A percentile compares a stretch with the other conserved stretches of the same genome.
phyloP scores from a whole-genome alignment of 2,888 invertebrate species.

The Eustalomyia histrio region DNA sequence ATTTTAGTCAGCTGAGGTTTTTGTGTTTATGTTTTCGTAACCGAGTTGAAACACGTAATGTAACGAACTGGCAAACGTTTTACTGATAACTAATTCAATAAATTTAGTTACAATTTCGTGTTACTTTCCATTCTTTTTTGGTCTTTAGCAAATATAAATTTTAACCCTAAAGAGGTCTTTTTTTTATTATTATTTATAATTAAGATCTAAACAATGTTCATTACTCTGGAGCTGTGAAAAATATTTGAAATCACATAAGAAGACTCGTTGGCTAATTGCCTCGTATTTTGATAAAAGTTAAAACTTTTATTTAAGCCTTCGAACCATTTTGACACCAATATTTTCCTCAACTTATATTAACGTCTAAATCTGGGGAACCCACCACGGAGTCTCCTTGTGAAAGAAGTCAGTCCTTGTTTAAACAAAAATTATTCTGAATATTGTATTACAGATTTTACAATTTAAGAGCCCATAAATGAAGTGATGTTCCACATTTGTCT shows the following conservation, averaged over 20 bases:
- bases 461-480: no score
- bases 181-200: background rate
- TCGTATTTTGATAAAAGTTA: no score
- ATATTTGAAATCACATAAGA: no score
- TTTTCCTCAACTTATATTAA: no score
- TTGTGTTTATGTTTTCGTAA: conserved; percentile 24
- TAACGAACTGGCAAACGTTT: conserved; percentile 64
- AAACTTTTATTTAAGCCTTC: no score
- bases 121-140: conserved; percentile 56
- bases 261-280: no score
- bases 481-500: background rate
- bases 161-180: background rate
- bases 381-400: no score
- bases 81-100: conserved; percentile 63
- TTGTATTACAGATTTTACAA: no score
- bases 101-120: conserved; percentile 60
- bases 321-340: no score
- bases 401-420: no score
- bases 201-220: background rate
- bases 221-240: background rate
- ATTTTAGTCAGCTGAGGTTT: background rate
- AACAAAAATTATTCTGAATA: no score
- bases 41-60: conserved; percentile 28
- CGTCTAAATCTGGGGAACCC: no score
- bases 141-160: conserved; percentile 16